phyloP scores from a whole-genome alignment of 2,888 invertebrate species.

The Tenthredo amoena region DNA sequence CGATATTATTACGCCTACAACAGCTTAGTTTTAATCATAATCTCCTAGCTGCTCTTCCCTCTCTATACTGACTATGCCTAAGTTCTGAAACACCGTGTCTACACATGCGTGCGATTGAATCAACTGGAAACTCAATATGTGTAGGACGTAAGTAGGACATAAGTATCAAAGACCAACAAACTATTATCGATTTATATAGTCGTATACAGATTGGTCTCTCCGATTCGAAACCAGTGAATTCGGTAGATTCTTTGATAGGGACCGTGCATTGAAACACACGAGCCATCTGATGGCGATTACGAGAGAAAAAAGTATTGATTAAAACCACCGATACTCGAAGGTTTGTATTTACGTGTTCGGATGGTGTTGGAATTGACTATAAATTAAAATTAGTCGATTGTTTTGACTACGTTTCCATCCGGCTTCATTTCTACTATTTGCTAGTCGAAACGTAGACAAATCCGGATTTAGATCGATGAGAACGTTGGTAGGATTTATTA shows the following conservation, averaged over 20 bases:
- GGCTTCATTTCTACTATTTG: neutral
- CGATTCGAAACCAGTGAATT: no score
- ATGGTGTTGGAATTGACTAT: neutral
- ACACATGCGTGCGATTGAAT: neutral
- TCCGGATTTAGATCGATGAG: neutral
- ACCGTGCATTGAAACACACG: neutral
- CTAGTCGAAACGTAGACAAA: neutral
- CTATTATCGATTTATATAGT: neutral
- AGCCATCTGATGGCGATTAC: neutral
- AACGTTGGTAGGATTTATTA: neutral
- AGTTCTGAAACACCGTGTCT: neutral
- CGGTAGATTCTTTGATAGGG: neutral
- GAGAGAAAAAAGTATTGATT: neutral
- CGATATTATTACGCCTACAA: neutral
- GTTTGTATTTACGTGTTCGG: neutral
- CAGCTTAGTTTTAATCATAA: neutral
- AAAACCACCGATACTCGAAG: neutral
- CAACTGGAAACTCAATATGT: neutral
- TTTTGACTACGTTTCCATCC: neutral
- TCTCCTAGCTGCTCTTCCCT: neutral
- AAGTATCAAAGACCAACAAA: neutral
- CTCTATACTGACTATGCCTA: neutral
- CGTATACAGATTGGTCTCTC: neutral
- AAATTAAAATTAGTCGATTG: neutral
- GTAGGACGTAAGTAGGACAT: neutral